Conservation (phyloP, 2,888 invertebrate genomes). For the Ectemnius continuus region DNA sequence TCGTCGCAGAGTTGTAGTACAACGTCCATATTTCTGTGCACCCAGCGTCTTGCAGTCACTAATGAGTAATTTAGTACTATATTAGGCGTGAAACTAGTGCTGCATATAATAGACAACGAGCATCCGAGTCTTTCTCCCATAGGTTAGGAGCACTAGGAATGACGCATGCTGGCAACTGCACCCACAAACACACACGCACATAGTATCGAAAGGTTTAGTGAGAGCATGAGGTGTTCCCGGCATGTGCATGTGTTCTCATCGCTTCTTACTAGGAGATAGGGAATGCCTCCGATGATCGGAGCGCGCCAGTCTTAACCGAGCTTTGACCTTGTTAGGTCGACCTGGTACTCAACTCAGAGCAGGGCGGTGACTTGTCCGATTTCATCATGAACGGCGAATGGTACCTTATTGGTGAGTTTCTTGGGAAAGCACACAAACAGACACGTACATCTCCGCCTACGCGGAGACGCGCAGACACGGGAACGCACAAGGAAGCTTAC, state of each 20-base stretch:
- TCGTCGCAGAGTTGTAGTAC: too few species aligned
- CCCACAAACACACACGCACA: neutral
- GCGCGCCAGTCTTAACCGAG: conserved; percentile 73
- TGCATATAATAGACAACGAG: too few species aligned
- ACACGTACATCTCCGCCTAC: too few species aligned
- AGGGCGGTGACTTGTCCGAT: conserved; percentile 96
- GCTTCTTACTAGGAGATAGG: conserved; percentile 45
- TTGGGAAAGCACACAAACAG: conserved; percentile 22
- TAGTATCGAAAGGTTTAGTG: too few species aligned
- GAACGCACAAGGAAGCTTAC: too few species aligned
- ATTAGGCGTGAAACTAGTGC: too few species aligned
- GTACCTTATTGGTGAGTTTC: conserved; percentile 95
- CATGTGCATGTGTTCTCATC: conserved; percentile 48
- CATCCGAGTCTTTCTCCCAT: too few species aligned
- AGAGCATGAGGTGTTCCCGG: neutral
- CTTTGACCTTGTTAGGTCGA: conserved; percentile 87
- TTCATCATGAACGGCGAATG: conserved; percentile 99
- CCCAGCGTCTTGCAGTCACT: too few species aligned
- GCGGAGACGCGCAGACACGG: too few species aligned
- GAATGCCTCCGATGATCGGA: conserved; percentile 58
- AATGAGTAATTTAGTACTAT: too few species aligned
- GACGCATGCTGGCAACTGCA: neutral
- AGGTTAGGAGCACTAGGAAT: too few species aligned
- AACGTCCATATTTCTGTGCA: too few species aligned
- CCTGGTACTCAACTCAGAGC: conserved; percentile 95